Conservation (phyloP, 2,888 invertebrate genomes). For the Monoplex corrugatus region DNA sequence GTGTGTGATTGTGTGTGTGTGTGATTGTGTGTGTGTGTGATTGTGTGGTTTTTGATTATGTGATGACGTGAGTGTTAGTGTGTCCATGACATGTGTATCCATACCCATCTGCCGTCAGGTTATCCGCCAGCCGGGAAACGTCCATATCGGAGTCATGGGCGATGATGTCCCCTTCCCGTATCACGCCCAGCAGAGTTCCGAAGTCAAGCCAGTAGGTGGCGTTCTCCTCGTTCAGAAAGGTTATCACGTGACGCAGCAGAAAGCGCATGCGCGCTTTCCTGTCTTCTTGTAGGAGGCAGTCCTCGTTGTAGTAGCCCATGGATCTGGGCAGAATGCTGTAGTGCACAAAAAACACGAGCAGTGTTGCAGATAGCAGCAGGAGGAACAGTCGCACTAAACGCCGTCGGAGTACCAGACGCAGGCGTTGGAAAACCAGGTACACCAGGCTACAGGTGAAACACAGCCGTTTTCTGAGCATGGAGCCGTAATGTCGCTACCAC, state of each 20-base stretch:
- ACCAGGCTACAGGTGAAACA: too few species aligned
- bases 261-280: slow-evolving; percentile 32
- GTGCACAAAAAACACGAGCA: not conserved
- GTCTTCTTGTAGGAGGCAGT: slow-evolving; percentile 30
- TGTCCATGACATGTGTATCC: too few species aligned
- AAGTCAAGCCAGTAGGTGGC: slow-evolving; percentile 52
- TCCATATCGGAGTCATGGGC: slow-evolving; percentile 48
- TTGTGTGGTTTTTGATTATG: too few species aligned
- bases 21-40: too few species aligned
- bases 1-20: not conserved
- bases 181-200: slow-evolving; percentile 47
- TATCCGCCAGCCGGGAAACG: slow-evolving; percentile 30
- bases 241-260: slow-evolving; percentile 31
- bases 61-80: too few species aligned
- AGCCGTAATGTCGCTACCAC: too few species aligned
- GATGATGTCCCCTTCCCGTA: slow-evolving; percentile 44
- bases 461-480: too few species aligned
- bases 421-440: too few species aligned
- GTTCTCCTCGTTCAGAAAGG: slow-evolving; percentile 43
- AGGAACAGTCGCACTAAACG: not conserved
- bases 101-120: not conserved
- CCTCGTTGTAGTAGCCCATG: slow-evolving; percentile 49
- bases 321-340: not conserved
- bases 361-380: not conserved
- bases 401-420: not conserved